Evolutionary conservation across 2,113 vertebrate species (phyloP).

Genomic region (Balaeniceps rex): DNA sequence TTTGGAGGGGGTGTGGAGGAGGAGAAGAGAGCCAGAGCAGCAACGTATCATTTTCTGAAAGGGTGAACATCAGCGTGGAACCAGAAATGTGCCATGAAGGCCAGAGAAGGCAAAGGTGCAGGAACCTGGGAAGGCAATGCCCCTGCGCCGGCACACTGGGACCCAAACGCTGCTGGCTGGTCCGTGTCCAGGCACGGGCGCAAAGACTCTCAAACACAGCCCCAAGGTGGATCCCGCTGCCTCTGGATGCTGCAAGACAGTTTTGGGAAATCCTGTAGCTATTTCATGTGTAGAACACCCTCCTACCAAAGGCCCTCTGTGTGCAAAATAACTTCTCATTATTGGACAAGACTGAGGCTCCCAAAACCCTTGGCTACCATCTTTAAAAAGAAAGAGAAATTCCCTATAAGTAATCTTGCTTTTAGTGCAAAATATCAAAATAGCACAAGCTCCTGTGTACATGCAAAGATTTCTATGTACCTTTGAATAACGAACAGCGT

Average conservation of each 20-base stretch:
- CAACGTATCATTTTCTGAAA: neutral
- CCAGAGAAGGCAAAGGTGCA: neutral
- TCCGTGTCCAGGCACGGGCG: accelerated
- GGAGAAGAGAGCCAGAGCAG: neutral
- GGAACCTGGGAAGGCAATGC: neutral
- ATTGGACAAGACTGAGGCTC: neutral
- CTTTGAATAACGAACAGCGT: neutral
- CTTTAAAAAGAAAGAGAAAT: neutral
- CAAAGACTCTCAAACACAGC: neutral
- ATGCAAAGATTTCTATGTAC: neutral
- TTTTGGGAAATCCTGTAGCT: neutral
- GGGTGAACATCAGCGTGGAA: neutral
- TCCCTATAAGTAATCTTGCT: neutral
- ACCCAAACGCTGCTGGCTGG: neutral
- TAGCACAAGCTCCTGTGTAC: neutral
- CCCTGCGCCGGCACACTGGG: accelerated
- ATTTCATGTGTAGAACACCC: neutral
- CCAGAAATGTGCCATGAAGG: neutral
- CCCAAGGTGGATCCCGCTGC: neutral
- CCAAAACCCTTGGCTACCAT: neutral
- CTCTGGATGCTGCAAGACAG: neutral
- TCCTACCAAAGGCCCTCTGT: neutral
- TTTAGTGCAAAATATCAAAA: neutral
- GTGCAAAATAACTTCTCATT: neutral
- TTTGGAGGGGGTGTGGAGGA: neutral